Base-by-base conservation (phyloP, 2,113 vertebrate species). In the Clarias magur region DNA sequence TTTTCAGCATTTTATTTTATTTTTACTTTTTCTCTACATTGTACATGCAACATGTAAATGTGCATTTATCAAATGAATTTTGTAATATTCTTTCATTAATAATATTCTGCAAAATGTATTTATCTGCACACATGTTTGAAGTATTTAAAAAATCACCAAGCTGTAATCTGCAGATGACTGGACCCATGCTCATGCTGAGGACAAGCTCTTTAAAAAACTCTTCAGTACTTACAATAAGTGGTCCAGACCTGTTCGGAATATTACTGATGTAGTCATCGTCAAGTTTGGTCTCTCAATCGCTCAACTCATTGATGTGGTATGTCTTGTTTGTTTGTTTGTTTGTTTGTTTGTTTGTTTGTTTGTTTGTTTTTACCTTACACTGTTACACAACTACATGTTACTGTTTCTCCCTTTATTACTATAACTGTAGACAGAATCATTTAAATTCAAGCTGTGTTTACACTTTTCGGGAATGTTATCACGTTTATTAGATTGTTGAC, bases 261-360 rank as follows among this genome's bases (percentile, higher is more conserved):
- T 95, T 80, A 95, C 94, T 0, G 96, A 97, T 0, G 96, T 98
- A n/a, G 97, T 97, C 82, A 96, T 97, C 0, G 94, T 98, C 68
- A 96, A 92, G 91, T 97, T 98, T 0, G 97, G 97, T 10, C 94
- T 98, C 38, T 97, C 97, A 34, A 97, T 98, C 0, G 97, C 97
- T 0, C 97, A 98, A 92, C 95, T 97, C 19, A 97, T 98, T 0
- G 97, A 98, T 0, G 97, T 98, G 96, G 97, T 97, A 78, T 3
- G 79, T 34, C 27, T 59, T 30, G 7, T 54, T 4, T 38, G 2
- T 70, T 70, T 16, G 12, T n/a, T 25, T 65, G 34, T 42, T 19
- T 8, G 13, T 54, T 70, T 16, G 12, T 27, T 25, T 67, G 34
- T 59, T 42, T 34, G 34, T 42, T 19, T 8, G 13, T 54, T 70